A percentile compares a stretch with the other conserved stretches of the same genome.
Conservation (phyloP, 2,888 invertebrate species). For the Lysandra coridon region DNA sequence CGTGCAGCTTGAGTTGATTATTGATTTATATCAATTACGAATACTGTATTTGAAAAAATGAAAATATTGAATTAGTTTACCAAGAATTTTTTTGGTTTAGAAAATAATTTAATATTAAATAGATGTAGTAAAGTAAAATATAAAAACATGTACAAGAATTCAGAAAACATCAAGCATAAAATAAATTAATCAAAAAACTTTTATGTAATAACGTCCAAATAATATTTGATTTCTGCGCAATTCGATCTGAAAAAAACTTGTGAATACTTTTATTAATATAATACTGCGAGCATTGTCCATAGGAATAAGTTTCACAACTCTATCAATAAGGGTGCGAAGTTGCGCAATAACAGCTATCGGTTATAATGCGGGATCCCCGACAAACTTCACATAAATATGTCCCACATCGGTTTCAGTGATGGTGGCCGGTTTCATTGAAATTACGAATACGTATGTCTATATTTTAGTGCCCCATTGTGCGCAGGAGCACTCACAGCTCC, state of each 20-base stretch:
- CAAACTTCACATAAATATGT: constrained; percentile 42
- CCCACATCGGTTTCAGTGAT: neutral
- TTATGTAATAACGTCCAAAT: neutral
- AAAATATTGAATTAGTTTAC: too few relatives aligned
- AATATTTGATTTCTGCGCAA: constrained; percentile 3
- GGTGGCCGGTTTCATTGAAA: neutral
- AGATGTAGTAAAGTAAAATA: too few relatives aligned
- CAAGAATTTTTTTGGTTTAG: too few relatives aligned
- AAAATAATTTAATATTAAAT: too few relatives aligned
- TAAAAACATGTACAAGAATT: too few relatives aligned
- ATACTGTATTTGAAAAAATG: too few relatives aligned
- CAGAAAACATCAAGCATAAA: too few relatives aligned
- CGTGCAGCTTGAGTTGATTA: neutral
- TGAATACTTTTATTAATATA: constrained; percentile 38
- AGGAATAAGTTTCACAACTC: constrained; percentile 72
- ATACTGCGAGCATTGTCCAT: constrained; percentile 57
- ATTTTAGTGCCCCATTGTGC: neutral
- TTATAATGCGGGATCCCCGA: constrained; percentile 59
- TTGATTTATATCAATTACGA: too few relatives aligned
- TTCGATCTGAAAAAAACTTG: constrained; percentile 17
- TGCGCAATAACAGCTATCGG: constrained; percentile 71
- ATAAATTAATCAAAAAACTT: neutral
- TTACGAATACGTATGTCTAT: neutral
- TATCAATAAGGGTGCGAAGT: constrained; percentile 74
- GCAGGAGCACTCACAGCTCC: neutral